phyloP scores from a whole-genome alignment of 2,888 invertebrate species.

The Poecilus cupreus region DNA sequence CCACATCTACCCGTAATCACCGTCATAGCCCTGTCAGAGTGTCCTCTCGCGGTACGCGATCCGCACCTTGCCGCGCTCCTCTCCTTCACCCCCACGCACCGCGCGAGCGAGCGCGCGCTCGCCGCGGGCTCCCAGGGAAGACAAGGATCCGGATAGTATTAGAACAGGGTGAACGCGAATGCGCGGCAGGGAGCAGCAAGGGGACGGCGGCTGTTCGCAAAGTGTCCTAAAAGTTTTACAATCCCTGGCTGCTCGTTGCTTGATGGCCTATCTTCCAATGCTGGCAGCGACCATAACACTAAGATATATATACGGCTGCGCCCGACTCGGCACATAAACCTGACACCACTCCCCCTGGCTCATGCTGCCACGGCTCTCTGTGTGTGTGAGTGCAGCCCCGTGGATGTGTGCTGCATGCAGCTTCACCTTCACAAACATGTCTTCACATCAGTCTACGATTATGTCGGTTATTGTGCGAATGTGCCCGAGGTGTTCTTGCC shows the following conservation, averaged over 20 bases:
- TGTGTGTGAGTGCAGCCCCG: conserved; percentile 24
- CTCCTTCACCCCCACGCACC: not conserved
- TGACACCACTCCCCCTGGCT: conserved; percentile 55
- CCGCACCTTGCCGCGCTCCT: too few relatives aligned
- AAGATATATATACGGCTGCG: conserved; percentile 79
- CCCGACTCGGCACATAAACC: conserved; percentile 70
- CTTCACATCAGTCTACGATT: conserved; percentile 46
- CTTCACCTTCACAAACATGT: conserved; percentile 30
- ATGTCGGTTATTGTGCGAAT: conserved; percentile 57
- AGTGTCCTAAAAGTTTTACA: conserved; percentile 80
- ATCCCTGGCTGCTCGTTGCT: conserved; percentile 76
- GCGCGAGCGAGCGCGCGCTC: not conserved
- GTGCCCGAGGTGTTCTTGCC: conserved; percentile 12
- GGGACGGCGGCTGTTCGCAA: conserved; percentile 72
- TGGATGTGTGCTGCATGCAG: conserved; percentile 35
- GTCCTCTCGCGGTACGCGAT: not conserved
- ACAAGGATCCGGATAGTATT: too few relatives aligned
- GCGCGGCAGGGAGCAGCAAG: conserved; percentile 54
- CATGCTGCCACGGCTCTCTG: conserved; percentile 10
- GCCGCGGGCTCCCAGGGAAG: too few relatives aligned
- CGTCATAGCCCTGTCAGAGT: conserved; percentile 22
- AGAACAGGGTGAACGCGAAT: conserved; percentile 14
- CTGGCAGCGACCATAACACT: conserved; percentile 79
- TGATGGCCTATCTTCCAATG: conserved; percentile 81
- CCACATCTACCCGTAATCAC: conserved; percentile 15